A percentile compares a stretch with the other conserved stretches of the same genome.
phyloP scores from a whole-genome alignment of 2,797 vertebrate species.

The Prionace glauca region DNA sequence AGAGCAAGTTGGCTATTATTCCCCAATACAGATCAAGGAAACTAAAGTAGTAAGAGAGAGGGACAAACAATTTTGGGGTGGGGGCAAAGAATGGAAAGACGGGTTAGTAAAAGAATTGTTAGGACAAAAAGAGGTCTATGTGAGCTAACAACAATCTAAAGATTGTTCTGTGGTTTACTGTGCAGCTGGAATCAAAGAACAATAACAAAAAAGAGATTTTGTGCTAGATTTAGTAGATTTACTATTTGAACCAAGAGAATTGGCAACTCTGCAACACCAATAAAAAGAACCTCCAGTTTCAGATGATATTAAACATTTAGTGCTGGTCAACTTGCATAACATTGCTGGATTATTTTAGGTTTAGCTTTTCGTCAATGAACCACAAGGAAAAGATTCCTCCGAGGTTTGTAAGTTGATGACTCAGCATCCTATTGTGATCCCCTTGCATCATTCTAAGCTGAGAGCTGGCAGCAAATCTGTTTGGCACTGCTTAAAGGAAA shows the following conservation, averaged over 20 bases:
- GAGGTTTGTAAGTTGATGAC: not conserved
- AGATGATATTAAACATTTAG: not conserved
- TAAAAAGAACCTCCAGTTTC: not conserved
- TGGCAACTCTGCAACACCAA: not conserved
- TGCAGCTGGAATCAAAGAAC: not conserved
- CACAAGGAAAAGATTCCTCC: not conserved
- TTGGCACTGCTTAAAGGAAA: not conserved
- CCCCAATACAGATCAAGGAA: not conserved
- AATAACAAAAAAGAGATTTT: not conserved
- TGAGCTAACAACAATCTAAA: not conserved
- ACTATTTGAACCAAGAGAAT: not conserved
- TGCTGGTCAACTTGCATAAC: constrained; percentile 3
- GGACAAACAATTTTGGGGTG: too few species aligned
- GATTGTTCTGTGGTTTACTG: not conserved
- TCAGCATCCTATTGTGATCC: not conserved
- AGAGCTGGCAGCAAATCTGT: not conserved
- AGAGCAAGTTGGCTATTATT: not conserved
- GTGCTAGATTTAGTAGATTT: not conserved
- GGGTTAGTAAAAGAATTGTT: not conserved
- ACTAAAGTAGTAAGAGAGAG: not conserved
- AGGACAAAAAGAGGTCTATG: not conserved
- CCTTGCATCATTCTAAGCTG: not conserved
- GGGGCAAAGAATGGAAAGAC: not conserved
- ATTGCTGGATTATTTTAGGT: not conserved
- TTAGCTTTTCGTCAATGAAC: not conserved